These are phyloP conservation scores for Vultur gryphus DNA, from an alignment of 2,797 vertebrate species.

Conservation along the genomic window DNA sequence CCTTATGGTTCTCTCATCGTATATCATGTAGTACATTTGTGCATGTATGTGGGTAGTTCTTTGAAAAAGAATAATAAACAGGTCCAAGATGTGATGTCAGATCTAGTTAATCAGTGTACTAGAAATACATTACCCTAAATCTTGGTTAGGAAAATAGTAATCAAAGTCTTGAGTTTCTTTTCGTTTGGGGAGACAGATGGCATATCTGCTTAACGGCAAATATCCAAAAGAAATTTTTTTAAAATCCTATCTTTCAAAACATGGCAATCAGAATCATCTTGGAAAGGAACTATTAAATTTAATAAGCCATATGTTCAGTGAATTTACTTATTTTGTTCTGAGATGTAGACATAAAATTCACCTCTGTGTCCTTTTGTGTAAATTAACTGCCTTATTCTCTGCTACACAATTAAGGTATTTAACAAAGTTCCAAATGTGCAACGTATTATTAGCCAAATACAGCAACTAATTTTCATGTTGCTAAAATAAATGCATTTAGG, in stretches of 20 bases:
- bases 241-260: conserved; percentile 76
- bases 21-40: not conserved
- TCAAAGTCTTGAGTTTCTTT: conserved; percentile 73
- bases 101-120: conserved; percentile 66
- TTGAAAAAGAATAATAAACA: conserved; percentile 33
- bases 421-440: conserved; percentile 58
- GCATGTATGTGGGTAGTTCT: not conserved
- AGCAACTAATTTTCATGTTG: conserved; percentile 27
- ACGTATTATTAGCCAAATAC: conserved; percentile 47
- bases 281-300: conserved; percentile 77
- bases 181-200: conserved; percentile 77
- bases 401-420: conserved; percentile 65
- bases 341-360: conserved; percentile 64
- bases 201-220: conserved; percentile 76
- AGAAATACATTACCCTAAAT: conserved; percentile 70
- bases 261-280: conserved; percentile 78
- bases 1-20: not conserved
- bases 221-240: conserved; percentile 74
- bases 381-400: conserved; percentile 55
- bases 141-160: conserved; percentile 76
- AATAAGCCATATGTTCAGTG: conserved; percentile 81
- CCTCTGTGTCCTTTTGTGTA: conserved; percentile 48
- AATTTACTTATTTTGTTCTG: conserved; percentile 73
- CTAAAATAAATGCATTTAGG: conserved; percentile 66
- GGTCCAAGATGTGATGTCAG: conserved; percentile 57